These are phyloP conservation scores for Thymelicus acteon DNA, from an alignment of 2,888 invertebrate species.

Conservation along the genomic window DNA sequence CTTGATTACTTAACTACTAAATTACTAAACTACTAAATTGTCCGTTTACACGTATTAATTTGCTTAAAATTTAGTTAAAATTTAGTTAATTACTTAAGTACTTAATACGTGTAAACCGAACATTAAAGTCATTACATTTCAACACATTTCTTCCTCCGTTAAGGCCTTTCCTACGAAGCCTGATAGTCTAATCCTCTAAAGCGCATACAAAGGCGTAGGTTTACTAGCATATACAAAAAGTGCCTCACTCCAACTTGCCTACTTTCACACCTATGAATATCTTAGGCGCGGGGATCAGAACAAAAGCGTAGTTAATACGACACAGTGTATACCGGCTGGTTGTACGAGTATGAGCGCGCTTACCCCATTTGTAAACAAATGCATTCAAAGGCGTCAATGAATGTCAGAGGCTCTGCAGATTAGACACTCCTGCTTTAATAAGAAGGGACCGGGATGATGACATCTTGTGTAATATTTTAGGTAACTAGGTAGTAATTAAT, in stretches of 20 bases:
- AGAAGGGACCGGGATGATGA: constrained; percentile 13
- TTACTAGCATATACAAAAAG: neutral
- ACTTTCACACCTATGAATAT: constrained; percentile 41
- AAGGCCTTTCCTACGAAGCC: neutral
- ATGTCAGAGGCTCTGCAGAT: constrained; percentile 22
- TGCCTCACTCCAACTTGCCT: constrained; percentile 37
- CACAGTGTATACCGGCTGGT: constrained; percentile 22
- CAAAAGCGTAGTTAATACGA: constrained; percentile 27
- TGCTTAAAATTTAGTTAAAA: too few species aligned
- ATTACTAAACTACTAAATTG: too few species aligned
- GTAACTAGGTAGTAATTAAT: too few species aligned
- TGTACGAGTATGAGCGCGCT: constrained; percentile 15
- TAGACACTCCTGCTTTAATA: constrained; percentile 23
- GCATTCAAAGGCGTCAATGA: constrained; percentile 30
- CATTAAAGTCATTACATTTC: constrained; percentile 2
- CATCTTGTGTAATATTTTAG: neutral
- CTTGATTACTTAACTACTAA: too few species aligned
- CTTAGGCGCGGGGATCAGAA: constrained; percentile 19
- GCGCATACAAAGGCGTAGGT: neutral
- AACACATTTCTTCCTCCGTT: neutral
- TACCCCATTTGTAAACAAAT: constrained; percentile 37
- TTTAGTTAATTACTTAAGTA: too few species aligned
- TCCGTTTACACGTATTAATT: too few species aligned
- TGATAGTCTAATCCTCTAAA: constrained; percentile 9
- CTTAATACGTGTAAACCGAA: too few species aligned